Conservation (phyloP, 2,888 invertebrate species). For the Micoletzkya japonica region DNA sequence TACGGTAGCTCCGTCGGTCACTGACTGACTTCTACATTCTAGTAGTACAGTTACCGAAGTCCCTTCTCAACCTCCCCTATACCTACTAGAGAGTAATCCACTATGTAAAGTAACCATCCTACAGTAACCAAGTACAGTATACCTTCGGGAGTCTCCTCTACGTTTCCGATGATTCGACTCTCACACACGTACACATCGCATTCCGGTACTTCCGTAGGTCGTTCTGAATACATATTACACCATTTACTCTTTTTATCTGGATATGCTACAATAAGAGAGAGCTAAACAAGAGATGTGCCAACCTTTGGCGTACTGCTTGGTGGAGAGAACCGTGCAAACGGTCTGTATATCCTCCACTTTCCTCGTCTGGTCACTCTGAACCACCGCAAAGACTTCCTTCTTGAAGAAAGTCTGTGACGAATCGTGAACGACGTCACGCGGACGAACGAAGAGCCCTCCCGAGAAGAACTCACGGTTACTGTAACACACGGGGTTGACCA, state of each 20-base stretch:
- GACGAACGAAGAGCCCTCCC: constrained; percentile 88
- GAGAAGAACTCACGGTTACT: constrained; percentile 88
- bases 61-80: constrained; percentile 1
- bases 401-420: not conserved
- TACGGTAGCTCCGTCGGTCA: not conserved
- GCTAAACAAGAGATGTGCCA: constrained; percentile 21
- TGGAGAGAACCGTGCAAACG: constrained; percentile 85
- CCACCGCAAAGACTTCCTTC: constrained; percentile 44
- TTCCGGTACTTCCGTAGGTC: constrained; percentile 90
- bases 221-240: constrained; percentile 70
- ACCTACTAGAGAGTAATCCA: not conserved
- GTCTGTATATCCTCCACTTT: constrained; percentile 87
- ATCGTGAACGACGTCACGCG: constrained; percentile 87
- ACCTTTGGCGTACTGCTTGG: constrained; percentile 74
- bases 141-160: constrained; percentile 11
- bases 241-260: not conserved
- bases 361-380: constrained; percentile 79
- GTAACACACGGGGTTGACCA: no score
- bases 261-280: not conserved
- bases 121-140: constrained; percentile 5
- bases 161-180: constrained; percentile 46
- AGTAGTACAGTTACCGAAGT: not conserved
- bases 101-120: not conserved
- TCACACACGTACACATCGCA: constrained; percentile 80
- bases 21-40: not conserved